phyloP scores from a whole-genome alignment of 2,797 vertebrate genomes.

The Diceros bicornis region DNA sequence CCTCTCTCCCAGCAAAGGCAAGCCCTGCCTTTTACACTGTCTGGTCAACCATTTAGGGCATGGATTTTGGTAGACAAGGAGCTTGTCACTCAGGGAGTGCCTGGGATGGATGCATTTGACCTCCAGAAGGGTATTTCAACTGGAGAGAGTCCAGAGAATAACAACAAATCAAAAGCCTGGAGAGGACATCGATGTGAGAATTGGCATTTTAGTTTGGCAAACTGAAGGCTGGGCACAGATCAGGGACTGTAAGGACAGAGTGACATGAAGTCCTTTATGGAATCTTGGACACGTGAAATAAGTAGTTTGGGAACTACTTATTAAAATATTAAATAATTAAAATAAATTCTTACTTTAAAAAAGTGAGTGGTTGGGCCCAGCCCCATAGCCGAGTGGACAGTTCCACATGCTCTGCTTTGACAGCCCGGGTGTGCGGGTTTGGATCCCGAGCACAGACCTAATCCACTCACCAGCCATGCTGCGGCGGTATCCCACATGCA shows the following conservation, averaged over 20 bases:
- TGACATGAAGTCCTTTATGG: not conserved
- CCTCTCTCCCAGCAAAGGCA: not conserved
- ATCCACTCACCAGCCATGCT: too few relatives aligned
- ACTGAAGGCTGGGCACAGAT: not conserved
- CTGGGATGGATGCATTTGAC: not conserved
- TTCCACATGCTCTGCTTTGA: too few relatives aligned
- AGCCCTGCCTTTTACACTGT: not conserved
- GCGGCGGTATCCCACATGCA: too few relatives aligned
- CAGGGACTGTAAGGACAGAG: not conserved
- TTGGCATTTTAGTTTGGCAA: not conserved
- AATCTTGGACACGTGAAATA: not conserved
- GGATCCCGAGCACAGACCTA: too few relatives aligned
- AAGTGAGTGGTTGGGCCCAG: not conserved
- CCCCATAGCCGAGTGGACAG: too few relatives aligned
- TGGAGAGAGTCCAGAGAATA: not conserved
- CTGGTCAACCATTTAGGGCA: not conserved
- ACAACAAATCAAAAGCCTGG: not conserved
- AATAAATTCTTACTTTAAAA: conserved; percentile 30
- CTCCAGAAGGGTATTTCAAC: not conserved
- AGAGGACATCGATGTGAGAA: not conserved
- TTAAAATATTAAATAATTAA: too few relatives aligned
- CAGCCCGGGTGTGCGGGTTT: too few relatives aligned
- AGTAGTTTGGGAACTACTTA: not conserved
- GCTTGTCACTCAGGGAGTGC: not conserved
- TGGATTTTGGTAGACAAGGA: not conserved